Evolutionary conservation across 1,140 invertebrate genomes (phyloP), one percentile per base, ranked within the genome.

Genomic region (Musca vetustissima): DNA sequence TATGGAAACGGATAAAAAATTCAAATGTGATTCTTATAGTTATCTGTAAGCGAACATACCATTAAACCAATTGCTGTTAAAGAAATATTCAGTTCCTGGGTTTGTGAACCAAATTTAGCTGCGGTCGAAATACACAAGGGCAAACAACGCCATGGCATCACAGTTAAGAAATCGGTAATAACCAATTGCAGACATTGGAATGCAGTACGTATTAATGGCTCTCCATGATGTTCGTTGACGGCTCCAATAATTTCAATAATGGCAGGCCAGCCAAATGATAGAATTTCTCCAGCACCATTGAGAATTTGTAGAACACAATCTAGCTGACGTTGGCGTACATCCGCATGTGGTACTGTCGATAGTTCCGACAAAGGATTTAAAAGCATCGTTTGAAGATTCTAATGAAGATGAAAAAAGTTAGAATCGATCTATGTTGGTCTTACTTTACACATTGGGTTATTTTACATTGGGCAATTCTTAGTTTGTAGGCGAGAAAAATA

Each of bases 161-260:
- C 87, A 72, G 92, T 92, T 70, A 96, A 85, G 83, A 96, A 97
- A 83, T 99, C 97, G 2, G 96, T 97, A n/a, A 98, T 93, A 32
- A 99, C 94, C 70, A 98, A 84, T 80, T 98, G 96, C 50, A 98
- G 86, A 84, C 96, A 98, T 83, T 98, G 96, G 83, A 98, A 98
- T 50, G 96, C 95, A 72, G 93, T 92, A 55, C 96, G 88, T 69
- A 98, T 93, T 49, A 98, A 85, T 73, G 92, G 91, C 83, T 98
- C 96, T 65, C 93, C 93, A 80, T 97, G 96, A 82, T 94, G 92
- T 79, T 94, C 92, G 70, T 92, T 93, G 32, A 98, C 93, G 73
- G 95, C 95, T 59, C 94, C 95, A 79, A 99, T 95, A 71, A 99
- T 96, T 74, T 92, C 91, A 57, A 99, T 89, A 66, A 98, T 91